These are phyloP conservation scores for Cinclus cinclus DNA, from an alignment of 2,113 vertebrate genomes.

Conservation along the genomic window DNA sequence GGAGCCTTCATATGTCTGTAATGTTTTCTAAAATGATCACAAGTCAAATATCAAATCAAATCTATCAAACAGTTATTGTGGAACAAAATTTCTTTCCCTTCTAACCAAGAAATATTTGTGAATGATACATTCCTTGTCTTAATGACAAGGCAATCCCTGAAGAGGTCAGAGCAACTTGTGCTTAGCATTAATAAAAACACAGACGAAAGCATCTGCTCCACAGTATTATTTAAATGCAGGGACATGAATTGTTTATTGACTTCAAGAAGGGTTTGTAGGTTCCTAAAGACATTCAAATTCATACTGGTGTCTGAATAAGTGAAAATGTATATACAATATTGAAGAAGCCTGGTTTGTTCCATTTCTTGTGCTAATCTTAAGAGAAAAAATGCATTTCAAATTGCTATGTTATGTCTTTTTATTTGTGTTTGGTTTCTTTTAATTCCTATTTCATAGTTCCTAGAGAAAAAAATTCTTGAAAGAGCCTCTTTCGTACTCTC, in stretches of 20 bases:
- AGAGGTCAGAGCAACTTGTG: neutral
- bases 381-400: neutral
- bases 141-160: neutral
- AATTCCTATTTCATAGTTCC: neutral
- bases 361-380: neutral
- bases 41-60: neutral
- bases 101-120: neutral
- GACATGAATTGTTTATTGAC: neutral
- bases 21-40: neutral
- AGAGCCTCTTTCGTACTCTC: neutral
- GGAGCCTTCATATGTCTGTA: neutral
- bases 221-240: neutral
- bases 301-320: neutral
- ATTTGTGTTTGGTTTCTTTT: neutral
- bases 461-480: neutral
- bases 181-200: neutral
- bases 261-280: neutral
- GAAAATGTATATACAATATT: neutral
- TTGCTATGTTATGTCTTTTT: neutral
- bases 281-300: neutral
- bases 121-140: neutral
- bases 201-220: neutral
- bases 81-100: neutral
- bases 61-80: neutral
- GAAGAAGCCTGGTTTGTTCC: neutral